Conservation (phyloP, 2,797 vertebrate genomes). For the Monodelphis domestica region DNA sequence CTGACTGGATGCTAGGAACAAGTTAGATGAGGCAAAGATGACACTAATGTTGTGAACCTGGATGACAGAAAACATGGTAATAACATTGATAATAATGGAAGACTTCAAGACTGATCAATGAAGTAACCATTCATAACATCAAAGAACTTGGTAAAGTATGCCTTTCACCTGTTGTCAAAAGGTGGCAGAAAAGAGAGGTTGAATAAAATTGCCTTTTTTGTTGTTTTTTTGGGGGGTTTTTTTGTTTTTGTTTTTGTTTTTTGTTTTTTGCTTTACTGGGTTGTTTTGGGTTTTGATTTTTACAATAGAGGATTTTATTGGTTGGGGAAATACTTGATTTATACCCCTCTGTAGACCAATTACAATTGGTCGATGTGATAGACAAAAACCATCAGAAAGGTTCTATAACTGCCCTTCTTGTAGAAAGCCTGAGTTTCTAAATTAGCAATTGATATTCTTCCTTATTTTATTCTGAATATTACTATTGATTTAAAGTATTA, state of each 20-base stretch:
- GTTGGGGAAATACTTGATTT: not conserved
- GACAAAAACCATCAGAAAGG: not conserved
- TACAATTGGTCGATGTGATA: not conserved
- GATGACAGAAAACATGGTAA: not conserved
- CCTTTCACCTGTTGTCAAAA: not conserved
- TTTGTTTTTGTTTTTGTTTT: too few relatives aligned
- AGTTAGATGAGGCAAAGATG: not conserved
- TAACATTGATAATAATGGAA: not conserved
- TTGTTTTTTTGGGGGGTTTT: too few relatives aligned
- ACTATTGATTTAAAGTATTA: not conserved
- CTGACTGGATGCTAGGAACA: not conserved
- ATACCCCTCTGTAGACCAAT: not conserved
- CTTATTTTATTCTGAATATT: not conserved
- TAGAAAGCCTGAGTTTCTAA: not conserved
- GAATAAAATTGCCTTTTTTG: not conserved
- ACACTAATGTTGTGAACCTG: not conserved
- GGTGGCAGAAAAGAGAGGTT: not conserved
- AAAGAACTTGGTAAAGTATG: not conserved
- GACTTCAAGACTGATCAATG: not conserved
- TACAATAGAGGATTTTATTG: not conserved
- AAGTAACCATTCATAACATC: not conserved
- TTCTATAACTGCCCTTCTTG: not conserved
- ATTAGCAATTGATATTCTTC: not conserved
- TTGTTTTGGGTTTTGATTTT: too few relatives aligned
- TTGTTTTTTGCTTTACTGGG: not conserved